phyloP scores from a whole-genome alignment of 2,797 vertebrate genomes.

The Ptychobarbus kaznakovi region DNA sequence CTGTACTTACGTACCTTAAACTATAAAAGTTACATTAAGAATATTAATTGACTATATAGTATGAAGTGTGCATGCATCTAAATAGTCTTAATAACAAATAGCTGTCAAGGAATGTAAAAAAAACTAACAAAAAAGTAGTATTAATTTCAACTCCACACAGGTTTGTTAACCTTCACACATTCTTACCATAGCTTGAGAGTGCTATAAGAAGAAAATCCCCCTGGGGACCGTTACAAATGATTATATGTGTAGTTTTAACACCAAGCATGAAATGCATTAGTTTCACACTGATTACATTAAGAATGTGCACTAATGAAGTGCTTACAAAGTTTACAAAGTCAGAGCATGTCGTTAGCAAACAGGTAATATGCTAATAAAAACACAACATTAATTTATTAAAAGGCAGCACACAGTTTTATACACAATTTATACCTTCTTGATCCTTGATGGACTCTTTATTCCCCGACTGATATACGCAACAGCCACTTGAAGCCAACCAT shows the following conservation, averaged over 20 bases:
- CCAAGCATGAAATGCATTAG: constrained; percentile 11
- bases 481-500: background rate
- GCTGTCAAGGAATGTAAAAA: constrained; percentile 13
- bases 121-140: background rate
- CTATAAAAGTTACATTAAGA: background rate
- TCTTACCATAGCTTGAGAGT: constrained; percentile 25
- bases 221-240: background rate
- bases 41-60: background rate
- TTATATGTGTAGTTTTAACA: background rate
- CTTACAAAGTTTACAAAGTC: background rate
- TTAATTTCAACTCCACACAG: constrained; percentile 1
- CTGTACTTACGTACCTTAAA: background rate
- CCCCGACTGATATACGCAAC: background rate
- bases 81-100: constrained; percentile 16
- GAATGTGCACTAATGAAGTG: constrained; percentile 4
- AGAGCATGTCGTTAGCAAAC: constrained; percentile 12
- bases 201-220: background rate
- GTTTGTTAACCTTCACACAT: background rate
- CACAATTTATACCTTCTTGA: background rate
- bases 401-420: background rate
- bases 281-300: background rate
- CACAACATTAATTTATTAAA: background rate
- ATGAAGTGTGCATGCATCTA: constrained; percentile 5
- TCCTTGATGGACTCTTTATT: background rate
- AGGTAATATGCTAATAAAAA: constrained; percentile 20